Evolutionary conservation across 1,140 invertebrate genomes (phyloP), one percentile per base, ranked within the genome.

Genomic region (Ips nitidus): DNA sequence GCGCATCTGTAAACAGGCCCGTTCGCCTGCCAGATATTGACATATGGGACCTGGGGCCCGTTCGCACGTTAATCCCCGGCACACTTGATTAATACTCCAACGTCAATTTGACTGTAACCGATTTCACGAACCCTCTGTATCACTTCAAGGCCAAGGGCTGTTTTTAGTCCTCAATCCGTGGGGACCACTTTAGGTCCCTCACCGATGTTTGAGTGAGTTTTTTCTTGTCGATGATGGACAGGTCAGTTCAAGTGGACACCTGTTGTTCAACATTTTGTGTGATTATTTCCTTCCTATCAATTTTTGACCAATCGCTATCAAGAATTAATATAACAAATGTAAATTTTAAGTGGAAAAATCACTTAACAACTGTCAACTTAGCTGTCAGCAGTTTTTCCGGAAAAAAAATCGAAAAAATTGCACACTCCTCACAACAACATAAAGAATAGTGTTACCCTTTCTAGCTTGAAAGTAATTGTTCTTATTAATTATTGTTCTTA

Each of bases 1-100:
- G 71, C 67, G 65, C 74, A 73, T 76, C 69, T 71, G 74, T 73
- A 74, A 73, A 73, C 72, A 72, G 53, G n/a, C 2, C 53, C 56
- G 57, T 45, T 69, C 64, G 69, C 71, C 61, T 61, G 66, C 58
- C 58, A 66, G 55, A 73, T 67, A 63, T 73, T 76, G 75, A 74
- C 77, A 78, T 78, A 78, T 78, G 77, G 77, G 77, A 66, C 72
- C 66, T 53, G 57, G 66, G 69, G 55, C 57, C 66, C 69, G 74
- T 75, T 75, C 73, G 73, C 62, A 74, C 73, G 73, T 75, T 78
- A 79, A 79, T 79, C 75, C 69, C 53, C 69, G 73, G 72, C 71
- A 75, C 75, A 77, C 77, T 79, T 78, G 76, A 79, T 79, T 77
- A 79, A 79, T 79, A 77, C 76, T 76, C 74, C 74, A 75, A 77